phyloP scores from a whole-genome alignment of 1,140 invertebrate species.

The Drosophila persimilis region DNA sequence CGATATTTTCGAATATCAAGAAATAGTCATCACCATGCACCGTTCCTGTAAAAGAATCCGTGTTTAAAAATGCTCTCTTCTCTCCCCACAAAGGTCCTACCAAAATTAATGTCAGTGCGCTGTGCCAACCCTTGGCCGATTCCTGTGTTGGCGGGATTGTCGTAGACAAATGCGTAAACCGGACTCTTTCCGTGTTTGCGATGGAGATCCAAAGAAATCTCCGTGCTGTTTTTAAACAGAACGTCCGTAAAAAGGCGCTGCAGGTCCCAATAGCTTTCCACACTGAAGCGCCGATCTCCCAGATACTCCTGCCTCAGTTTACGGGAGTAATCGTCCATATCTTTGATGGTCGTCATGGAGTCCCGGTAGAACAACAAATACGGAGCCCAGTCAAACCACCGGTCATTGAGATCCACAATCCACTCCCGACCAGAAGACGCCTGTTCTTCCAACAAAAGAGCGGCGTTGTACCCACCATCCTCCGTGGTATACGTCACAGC shows the following conservation, averaged over 20 bases:
- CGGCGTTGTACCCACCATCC: constrained; percentile 85
- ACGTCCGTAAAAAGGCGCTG: constrained; percentile 60
- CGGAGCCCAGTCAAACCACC: constrained; percentile 52
- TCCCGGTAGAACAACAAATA: constrained; percentile 54
- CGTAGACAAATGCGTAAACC: constrained; percentile 56
- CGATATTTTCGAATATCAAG: constrained; percentile 30
- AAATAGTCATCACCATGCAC: constrained; percentile 53
- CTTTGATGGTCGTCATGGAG: constrained; percentile 11
- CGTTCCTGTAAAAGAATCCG: constrained; percentile 28
- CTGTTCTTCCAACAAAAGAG: constrained; percentile 47
- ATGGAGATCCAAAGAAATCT: constrained; percentile 40
- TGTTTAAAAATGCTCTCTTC: not conserved
- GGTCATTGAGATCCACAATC: constrained; percentile 46
- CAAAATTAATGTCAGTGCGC: constrained; percentile 52
- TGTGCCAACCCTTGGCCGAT: constrained; percentile 36
- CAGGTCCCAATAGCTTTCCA: constrained; percentile 50
- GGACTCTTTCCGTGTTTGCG: constrained; percentile 31
- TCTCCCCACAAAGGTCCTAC: constrained; percentile 9
- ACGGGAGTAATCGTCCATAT: constrained; percentile 40
- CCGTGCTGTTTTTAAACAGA: constrained; percentile 53
- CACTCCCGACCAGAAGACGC: constrained; percentile 5
- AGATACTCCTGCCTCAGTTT: constrained; percentile 41
- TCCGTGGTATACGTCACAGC: constrained; percentile 83
- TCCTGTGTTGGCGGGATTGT: constrained; percentile 44
- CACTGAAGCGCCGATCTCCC: constrained; percentile 36